Evolutionary conservation across 2,113 vertebrate genomes (phyloP).

Genomic region (Tapirus terrestris): DNA sequence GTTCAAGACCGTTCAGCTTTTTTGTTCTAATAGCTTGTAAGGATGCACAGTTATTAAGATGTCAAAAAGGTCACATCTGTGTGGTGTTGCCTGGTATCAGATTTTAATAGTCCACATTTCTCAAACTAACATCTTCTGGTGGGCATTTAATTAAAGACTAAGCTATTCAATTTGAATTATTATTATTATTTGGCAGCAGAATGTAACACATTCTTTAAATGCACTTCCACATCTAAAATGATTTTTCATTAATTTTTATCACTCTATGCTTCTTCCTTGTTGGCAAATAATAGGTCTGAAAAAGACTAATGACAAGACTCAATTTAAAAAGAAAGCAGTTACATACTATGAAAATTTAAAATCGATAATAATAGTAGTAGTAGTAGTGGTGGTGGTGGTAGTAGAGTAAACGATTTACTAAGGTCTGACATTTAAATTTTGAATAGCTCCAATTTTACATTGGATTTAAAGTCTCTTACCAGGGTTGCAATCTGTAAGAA

Average conservation of each 20-base stretch:
- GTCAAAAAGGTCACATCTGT: conserved; percentile 63
- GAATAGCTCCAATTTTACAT: fast-evolving
- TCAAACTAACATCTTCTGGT: conserved; percentile 75
- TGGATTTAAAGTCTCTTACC: conserved; percentile 85
- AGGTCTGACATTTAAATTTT: background rate
- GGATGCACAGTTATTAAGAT: conserved; percentile 59
- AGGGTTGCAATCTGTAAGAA: conserved; percentile 98
- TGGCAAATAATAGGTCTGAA: conserved; percentile 23
- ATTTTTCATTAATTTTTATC: conserved; percentile 61
- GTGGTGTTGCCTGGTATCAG: conserved; percentile 20
- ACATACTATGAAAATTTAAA: conserved; percentile 18
- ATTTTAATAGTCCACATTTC: conserved; percentile 68
- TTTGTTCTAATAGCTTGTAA: conserved; percentile 69
- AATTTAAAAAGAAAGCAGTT: conserved; percentile 18
- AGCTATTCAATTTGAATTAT: conserved; percentile 63
- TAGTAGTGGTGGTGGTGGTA: background rate
- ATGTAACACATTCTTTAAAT: conserved; percentile 56
- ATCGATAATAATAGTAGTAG: background rate
- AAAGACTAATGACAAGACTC: conserved; percentile 34
- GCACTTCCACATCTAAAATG: conserved; percentile 59
- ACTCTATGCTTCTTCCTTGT: background rate
- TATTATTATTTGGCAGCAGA: conserved; percentile 66
- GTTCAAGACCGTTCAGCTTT: conserved; percentile 59
- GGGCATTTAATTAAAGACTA: conserved; percentile 74
- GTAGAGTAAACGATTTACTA: background rate